Conservation (phyloP, 2,113 vertebrate species). For the Cryptomyrus ogoouensis region DNA sequence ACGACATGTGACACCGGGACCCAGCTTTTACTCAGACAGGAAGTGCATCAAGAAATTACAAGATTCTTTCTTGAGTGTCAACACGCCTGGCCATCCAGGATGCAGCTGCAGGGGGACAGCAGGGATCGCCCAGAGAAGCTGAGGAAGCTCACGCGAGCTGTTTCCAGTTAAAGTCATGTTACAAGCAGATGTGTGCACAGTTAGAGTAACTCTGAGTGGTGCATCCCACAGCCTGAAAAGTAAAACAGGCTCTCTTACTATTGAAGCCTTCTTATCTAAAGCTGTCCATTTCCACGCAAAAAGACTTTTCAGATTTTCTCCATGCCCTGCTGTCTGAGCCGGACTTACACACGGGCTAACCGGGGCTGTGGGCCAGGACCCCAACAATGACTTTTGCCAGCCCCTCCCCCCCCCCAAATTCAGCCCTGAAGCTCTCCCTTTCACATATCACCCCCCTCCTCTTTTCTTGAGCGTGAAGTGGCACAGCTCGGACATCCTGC, state of each 20-base stretch:
- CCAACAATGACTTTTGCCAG: neutral
- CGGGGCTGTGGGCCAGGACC: neutral
- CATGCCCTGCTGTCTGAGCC: neutral
- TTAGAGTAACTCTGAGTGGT: constrained; percentile 13
- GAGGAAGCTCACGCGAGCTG: constrained; percentile 31
- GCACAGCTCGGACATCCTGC: constrained; percentile 44
- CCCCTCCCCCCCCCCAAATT: constrained; percentile 34
- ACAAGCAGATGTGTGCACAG: constrained; percentile 1
- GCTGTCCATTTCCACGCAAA: neutral
- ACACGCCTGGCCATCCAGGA: constrained; percentile 45
- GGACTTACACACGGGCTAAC: neutral
- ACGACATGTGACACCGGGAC: neutral
- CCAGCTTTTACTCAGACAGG: neutral
- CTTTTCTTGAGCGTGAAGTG: constrained; percentile 50
- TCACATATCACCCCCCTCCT: constrained; percentile 42
- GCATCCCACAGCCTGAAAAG: constrained; percentile 42
- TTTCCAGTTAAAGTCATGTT: neutral
- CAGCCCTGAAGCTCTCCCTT: neutral
- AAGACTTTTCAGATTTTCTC: neutral
- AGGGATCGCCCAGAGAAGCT: constrained; percentile 38
- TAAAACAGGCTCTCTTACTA: constrained; percentile 24
- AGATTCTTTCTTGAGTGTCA: constrained; percentile 41
- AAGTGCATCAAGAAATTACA: constrained; percentile 41
- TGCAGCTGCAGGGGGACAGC: constrained; percentile 49
- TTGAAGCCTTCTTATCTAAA: neutral